phyloP scores from a whole-genome alignment of 2,888 invertebrate genomes.

The Tetheella fluctuosa region DNA sequence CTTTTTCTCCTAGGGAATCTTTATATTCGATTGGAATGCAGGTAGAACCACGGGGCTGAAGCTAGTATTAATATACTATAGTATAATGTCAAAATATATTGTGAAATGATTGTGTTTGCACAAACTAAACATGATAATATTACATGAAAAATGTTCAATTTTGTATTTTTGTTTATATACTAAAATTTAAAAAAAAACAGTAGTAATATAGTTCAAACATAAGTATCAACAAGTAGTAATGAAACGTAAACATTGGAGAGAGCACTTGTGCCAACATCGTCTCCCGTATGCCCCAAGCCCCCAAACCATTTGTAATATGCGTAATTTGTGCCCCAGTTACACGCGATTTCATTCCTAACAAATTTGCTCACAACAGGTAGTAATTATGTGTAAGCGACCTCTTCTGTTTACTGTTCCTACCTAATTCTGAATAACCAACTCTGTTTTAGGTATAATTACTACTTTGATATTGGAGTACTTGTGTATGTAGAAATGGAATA shows the following conservation, averaged over 20 bases:
- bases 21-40: too few relatives aligned
- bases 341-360: constrained; percentile 29
- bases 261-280: neutral
- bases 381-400: constrained; percentile 35
- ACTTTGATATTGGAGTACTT: neutral
- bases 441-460: constrained; percentile 17
- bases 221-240: neutral
- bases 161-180: too few relatives aligned
- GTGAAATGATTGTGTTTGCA: too few relatives aligned
- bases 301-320: constrained; percentile 21
- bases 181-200: too few relatives aligned
- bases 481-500: too few relatives aligned
- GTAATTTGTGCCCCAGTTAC: constrained; percentile 31
- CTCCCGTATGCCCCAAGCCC: neutral
- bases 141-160: too few relatives aligned
- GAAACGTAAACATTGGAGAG: neutral
- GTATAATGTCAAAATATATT: too few relatives aligned
- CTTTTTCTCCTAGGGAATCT: too few relatives aligned
- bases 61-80: too few relatives aligned
- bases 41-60: too few relatives aligned
- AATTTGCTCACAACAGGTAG: constrained; percentile 27
- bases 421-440: constrained; percentile 34
- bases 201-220: too few relatives aligned
- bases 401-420: constrained; percentile 21
- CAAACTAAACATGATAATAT: too few relatives aligned